A percentile compares a stretch with the other conserved stretches of the same genome.
Conservation (phyloP, 2,113 vertebrate genomes). For the Conger conger region DNA sequence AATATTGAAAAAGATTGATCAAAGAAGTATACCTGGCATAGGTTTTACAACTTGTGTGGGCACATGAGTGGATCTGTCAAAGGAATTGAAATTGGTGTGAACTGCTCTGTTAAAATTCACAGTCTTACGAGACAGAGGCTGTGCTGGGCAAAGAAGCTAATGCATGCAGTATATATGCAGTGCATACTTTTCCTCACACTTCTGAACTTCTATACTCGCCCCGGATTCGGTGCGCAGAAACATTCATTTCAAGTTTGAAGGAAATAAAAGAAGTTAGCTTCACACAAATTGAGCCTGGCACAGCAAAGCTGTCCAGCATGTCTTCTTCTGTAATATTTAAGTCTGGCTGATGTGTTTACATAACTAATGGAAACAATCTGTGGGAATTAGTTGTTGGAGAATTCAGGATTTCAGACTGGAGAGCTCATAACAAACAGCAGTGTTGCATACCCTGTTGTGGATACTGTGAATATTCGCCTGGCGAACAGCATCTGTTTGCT, state of each 20-base stretch:
- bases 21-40: not conserved
- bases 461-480: slow-evolving; percentile 42
- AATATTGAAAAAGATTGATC: not conserved
- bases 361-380: slow-evolving; percentile 65
- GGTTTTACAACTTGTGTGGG: not conserved
- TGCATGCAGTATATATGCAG: not conserved
- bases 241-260: not conserved
- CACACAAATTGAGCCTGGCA: not conserved
- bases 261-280: not conserved
- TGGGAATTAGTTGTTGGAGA: slow-evolving; percentile 58
- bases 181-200: not conserved
- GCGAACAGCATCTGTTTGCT: slow-evolving; percentile 36
- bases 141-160: not conserved
- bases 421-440: slow-evolving; percentile 44
- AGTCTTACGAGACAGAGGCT: not conserved
- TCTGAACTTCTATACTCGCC: not conserved
- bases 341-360: slow-evolving; percentile 45
- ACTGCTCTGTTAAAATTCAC: not conserved
- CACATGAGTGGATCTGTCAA: not conserved
- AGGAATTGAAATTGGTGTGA: not conserved
- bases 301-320: not conserved
- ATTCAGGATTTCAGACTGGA: slow-evolving; percentile 60
- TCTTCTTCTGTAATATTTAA: not conserved
- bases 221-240: not conserved
- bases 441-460: slow-evolving; percentile 35